Base-by-base conservation (phyloP, 2,113 vertebrate genomes). In the Caracal caracal region DNA sequence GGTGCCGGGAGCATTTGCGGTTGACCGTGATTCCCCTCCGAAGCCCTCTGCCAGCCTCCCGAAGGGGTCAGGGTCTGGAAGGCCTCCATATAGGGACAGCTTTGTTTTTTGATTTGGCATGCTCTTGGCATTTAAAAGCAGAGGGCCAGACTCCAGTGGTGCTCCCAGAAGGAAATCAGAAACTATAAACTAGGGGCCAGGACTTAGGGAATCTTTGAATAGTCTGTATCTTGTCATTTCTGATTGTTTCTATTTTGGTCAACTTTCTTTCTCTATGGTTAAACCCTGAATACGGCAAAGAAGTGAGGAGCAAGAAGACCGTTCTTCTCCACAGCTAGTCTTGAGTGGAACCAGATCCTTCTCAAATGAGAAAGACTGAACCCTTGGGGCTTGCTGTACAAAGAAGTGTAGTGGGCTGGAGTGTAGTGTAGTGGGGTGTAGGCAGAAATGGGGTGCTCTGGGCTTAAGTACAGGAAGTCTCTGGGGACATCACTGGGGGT, bases 201-300 rank as follows among this genome's bases (percentile, higher is more conserved):
- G 56, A 26, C 30, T 35, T 30, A 9, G 0, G 16, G 65, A 30
- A 49, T 53, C 24, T 87, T 90, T 35, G 49, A 35, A 43, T 30
- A 70, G 33, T 40, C 70, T 47, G 51, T 80, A 66, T 79, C 65
- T 89, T 71, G 47, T n/a, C 28, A 63, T 80, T 96, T 97, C 75
- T 88, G 43, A 78, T 51, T 30, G 49, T 40, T 90, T 88, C 71
- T 59, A 22, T 86, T 90, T 88, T 75, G 76, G 68, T 43, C 63
- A 84, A 33, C 7, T 35, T 61, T 28, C 68, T 88, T 65, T 93
- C 73, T 93, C 68, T 68, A 43, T 85, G 86, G 73, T 47, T 78
- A 70, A 88, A 78, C 28, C 56, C 49, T 49, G 73, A 53, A 93
- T 22, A 53, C 9, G 70, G 70, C 43, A 88, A 81, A 59, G n/a